A percentile compares a stretch with the other conserved stretches of the same genome.
These are phyloP conservation scores for Athene cunicularia DNA, from an alignment of 2,113 vertebrate species.

Conservation along the genomic window DNA sequence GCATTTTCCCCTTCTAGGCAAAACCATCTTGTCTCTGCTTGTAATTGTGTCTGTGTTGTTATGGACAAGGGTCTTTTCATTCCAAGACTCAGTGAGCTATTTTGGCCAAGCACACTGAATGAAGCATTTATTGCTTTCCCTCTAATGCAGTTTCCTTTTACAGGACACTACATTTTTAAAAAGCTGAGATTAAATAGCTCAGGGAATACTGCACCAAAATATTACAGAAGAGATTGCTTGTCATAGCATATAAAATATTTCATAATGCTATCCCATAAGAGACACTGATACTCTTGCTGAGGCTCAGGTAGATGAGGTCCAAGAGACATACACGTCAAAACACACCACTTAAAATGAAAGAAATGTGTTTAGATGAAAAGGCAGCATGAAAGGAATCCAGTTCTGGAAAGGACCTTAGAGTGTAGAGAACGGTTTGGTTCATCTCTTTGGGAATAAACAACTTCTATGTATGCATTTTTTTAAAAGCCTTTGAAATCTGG, in stretches of 20 bases:
- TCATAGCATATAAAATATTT: neutral
- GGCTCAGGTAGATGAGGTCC: neutral
- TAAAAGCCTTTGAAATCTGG: neutral
- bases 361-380: neutral
- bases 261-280: neutral
- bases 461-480: neutral
- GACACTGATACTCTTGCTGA: neutral
- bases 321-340: neutral
- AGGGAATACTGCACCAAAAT: neutral
- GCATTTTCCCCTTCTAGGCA: neutral
- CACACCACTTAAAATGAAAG: neutral
- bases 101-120: constrained; percentile 7
- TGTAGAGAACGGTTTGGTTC: neutral
- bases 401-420: neutral
- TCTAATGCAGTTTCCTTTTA: neutral
- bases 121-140: constrained; percentile 25
- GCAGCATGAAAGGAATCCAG: neutral
- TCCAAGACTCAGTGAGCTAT: neutral
- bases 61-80: constrained; percentile 39
- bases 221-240: neutral
- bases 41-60: neutral
- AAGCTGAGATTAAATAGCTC: neutral
- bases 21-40: neutral
- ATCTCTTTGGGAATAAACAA: neutral
- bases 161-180: neutral